Conservation (phyloP, 2,113 vertebrate species). For the Mungos mungo region DNA sequence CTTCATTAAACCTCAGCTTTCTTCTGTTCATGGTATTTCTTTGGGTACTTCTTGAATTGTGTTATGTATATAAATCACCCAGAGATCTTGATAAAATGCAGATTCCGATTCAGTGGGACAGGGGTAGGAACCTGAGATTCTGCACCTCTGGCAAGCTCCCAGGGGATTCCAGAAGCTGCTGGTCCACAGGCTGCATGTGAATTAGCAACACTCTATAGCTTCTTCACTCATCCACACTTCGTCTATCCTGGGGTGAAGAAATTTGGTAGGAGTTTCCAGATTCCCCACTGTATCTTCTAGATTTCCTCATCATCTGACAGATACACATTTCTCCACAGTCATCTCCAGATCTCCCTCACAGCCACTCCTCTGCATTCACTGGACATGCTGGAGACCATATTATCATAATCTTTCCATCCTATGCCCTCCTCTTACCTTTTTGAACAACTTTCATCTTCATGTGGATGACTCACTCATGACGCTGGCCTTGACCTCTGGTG, state of each 20-base stretch:
- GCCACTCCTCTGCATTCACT: not conserved
- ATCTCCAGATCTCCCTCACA: not conserved
- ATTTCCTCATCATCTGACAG: not conserved
- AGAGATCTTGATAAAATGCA: not conserved
- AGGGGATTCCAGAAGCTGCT: not conserved
- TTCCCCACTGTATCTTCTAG: not conserved
- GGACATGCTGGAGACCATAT: not conserved
- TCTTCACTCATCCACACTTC: not conserved
- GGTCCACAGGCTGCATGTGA: not conserved
- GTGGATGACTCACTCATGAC: constrained; percentile 4
- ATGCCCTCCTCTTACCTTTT: constrained; percentile 15
- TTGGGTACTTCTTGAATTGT: not conserved
- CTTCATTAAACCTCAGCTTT: constrained; percentile 34
- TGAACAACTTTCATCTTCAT: not conserved
- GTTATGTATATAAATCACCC: not conserved
- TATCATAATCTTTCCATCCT: not conserved
- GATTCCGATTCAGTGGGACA: constrained; percentile 13
- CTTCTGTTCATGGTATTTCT: not conserved
- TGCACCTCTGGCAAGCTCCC: not conserved
- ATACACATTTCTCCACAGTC: not conserved
- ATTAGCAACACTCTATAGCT: not conserved
- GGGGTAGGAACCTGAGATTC: not conserved
- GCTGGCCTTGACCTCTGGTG: not conserved
- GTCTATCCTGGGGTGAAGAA: not conserved
- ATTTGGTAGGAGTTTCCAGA: not conserved